Evolutionary conservation across 2,888 invertebrate species (phyloP), one percentile per base, ranked within the genome.

Genomic region (Ochropacha duplaris): DNA sequence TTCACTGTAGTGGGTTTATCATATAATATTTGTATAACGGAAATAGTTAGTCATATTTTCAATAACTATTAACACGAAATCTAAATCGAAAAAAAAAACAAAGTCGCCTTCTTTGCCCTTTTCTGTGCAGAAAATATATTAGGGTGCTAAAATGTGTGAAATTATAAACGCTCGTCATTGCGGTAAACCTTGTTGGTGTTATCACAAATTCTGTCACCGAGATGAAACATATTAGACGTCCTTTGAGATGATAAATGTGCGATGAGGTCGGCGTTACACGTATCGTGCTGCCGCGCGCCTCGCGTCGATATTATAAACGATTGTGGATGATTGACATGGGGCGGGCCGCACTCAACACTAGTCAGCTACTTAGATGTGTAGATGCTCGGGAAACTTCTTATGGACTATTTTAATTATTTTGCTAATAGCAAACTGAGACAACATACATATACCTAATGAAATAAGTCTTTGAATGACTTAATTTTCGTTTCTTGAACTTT

Each of bases 171-270:
- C 71, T 69, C 66, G 76, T 73, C 68, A 76, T 69, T 71, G 69
- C 69, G 65, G 64, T 65, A 58, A 61, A 69, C 61, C 58, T 64
- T 62, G 44, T 68, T 70, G 72, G 54, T 72, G 80, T 83, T 87
- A 86, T 84, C 87, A 64, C 74, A 67, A 67, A 61, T 69, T 75
- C 87, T 89, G 90, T 90, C 91, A 85, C 75, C 81, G 72, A 71
- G 74, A 74, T 83, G 78, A 82, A 90, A 90, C 88, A 90, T 91
- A 91, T 91, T 92, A 92, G 88, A 88, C 84, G 80, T 86, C 86
- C 80, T 83, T 79, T 79, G 71, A 76, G 84, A 88, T 92, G 92
- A 92, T 92, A 86, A 88, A 92, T 90, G 90, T 83, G 79, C 74
- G 74, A 72, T 71, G 79, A 83, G 79, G 80, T 83, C 75, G 83